These are phyloP conservation scores for Seira sanloemensis DNA, from an alignment of 2,888 invertebrate species.

Conservation along the genomic window DNA sequence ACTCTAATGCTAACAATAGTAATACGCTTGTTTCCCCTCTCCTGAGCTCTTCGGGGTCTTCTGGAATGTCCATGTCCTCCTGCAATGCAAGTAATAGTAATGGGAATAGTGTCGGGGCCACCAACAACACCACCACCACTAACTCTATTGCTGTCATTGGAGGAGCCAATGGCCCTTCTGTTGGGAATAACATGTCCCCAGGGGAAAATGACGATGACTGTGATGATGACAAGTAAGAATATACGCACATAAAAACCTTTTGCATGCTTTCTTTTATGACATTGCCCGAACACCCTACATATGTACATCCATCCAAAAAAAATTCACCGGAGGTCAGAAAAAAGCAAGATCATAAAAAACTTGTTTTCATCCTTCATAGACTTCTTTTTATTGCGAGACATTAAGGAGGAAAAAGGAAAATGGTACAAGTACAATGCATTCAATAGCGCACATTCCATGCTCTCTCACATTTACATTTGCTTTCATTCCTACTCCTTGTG, in stretches of 20 bases:
- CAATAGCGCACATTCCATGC: not conserved
- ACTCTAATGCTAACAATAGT: constrained; percentile 33
- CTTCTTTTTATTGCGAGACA: constrained; percentile 59
- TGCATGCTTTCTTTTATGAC: constrained; percentile 13
- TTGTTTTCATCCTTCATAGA: constrained; percentile 44
- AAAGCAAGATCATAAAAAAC: constrained; percentile 37
- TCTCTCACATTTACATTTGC: constrained; percentile 9
- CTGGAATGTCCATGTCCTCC: constrained; percentile 37
- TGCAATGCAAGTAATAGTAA: constrained; percentile 42
- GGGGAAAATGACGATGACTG: constrained; percentile 72
- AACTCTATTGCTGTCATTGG: constrained; percentile 31
- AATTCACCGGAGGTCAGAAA: constrained; percentile 5
- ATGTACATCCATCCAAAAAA: not conserved
- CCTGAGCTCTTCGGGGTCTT: constrained; percentile 38
- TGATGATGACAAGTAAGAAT: constrained; percentile 73
- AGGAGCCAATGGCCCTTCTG: constrained; percentile 51
- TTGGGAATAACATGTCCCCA: constrained; percentile 71
- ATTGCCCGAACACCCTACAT: not conserved
- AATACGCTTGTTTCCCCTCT: constrained; percentile 60
- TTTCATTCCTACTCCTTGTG: not conserved
- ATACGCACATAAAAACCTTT: constrained; percentile 28
- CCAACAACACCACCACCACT: constrained; percentile 33
- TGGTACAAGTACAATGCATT: not conserved
- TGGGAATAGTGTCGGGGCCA: constrained; percentile 28
- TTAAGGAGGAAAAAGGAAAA: constrained; percentile 25